Conservation (phyloP, 2,113 vertebrate genomes). For the Burhinus bistriatus region DNA sequence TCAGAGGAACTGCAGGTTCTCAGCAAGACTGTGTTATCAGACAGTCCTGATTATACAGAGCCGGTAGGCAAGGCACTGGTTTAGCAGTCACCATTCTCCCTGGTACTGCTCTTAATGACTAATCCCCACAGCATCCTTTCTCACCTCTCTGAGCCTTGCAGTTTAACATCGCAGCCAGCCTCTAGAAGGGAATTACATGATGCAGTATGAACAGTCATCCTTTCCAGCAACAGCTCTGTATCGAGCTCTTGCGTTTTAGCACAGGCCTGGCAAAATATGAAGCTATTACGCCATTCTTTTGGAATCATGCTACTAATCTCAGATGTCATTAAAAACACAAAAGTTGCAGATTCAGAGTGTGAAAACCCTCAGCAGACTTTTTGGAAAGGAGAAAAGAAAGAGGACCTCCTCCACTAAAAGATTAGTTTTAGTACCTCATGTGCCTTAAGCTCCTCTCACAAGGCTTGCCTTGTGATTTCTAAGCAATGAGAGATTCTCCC, state of each 20-base stretch:
- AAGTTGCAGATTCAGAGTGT: not conserved
- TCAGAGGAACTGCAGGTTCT: not conserved
- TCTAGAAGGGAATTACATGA: not conserved
- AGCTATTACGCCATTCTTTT: not conserved
- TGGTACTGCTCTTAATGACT: slow-evolving; percentile 18
- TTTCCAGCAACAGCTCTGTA: not conserved
- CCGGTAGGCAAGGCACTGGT: not conserved
- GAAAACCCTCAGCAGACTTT: not conserved
- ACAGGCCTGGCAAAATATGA: not conserved
- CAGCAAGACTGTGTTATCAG: slow-evolving; percentile 34
- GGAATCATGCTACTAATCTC: not conserved
- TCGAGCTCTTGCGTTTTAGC: not conserved
- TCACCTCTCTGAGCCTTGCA: slow-evolving; percentile 12
- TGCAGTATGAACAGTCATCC: not conserved
- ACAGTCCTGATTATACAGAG: slow-evolving; percentile 8
- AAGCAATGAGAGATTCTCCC: not conserved
- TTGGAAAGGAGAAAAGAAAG: not conserved
- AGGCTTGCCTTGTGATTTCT: not conserved
- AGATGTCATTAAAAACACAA: not conserved
- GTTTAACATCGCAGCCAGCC: not conserved
- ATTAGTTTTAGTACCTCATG: not conserved
- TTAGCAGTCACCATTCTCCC: not conserved
- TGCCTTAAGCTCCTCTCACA: not conserved
- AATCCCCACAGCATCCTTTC: slow-evolving; percentile 25
- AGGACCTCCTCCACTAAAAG: not conserved